Base-by-base conservation (phyloP, 2,888 invertebrate genomes). In the Busseola fusca region DNA sequence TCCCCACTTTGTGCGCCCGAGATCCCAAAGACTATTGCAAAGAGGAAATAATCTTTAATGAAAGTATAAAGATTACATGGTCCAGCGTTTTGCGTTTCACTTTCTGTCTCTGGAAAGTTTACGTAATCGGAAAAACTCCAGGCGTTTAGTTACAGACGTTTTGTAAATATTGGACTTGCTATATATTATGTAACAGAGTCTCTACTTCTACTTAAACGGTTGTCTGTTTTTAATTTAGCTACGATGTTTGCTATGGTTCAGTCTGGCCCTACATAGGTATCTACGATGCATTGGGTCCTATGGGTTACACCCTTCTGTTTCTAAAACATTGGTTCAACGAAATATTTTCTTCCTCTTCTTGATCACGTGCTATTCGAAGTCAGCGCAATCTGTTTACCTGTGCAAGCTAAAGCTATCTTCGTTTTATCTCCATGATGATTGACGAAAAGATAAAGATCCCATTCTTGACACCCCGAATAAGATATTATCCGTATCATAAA, bases 101-200 rank as follows among this genome's bases (percentile, higher is more conserved):
- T 65, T 65, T 64, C 62, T 14, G 14, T 37, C 18, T 21, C n/a
- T 40, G 60, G 48, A 68, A 69, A 70, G 52, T 71, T 74, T 78
- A 45, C 58, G 50, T 63, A 52, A 40, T 71, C 50, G 52, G 78
- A 71, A 78, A 78, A 52, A 58, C 48, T 63, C 72, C 74, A 63
- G 16, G 25, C 40, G 56, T 56, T 50, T 30, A 42, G 54, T 45
- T 60, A 40, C 72, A 60, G 60, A 57, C 69, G 69, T 45, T 74
- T 62, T 70, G 57, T 59, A 64, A 64, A 75, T 72, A 72, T 75
- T 72, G 34, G 30, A 40, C 45, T 45, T 21, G 58, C 45, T 45
- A 52, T 21, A 45, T 34, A 34, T n/a, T n/a, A 50, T 77, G 50
- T 50, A n/a, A 50, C 34, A 5, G 7, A 25, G 48, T 57, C 69